Conservation (phyloP, 2,888 invertebrate species). For the Ctena decussata region DNA sequence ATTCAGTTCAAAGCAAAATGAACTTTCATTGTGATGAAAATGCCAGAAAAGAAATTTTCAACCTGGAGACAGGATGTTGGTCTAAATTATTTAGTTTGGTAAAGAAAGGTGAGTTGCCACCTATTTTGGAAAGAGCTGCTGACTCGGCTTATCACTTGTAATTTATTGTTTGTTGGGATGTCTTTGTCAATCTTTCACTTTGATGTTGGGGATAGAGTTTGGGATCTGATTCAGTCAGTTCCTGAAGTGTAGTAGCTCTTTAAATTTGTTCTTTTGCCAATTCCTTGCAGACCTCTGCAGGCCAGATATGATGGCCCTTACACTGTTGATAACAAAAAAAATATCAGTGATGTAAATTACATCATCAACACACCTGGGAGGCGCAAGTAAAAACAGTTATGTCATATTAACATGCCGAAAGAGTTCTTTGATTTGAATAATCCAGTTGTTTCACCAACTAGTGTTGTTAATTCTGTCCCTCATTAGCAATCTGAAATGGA, state of each 20-base stretch:
- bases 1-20: conserved; percentile 48
- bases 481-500: conserved; percentile 5
- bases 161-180: too few species aligned
- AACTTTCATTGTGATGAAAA: conserved; percentile 59
- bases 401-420: too few species aligned
- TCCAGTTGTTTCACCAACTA: conserved; percentile 50
- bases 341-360: conserved; percentile 50
- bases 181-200: too few species aligned
- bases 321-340: conserved; percentile 23
- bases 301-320: conserved; percentile 59
- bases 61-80: conserved; percentile 65
- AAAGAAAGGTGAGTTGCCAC: too few species aligned
- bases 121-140: too few species aligned
- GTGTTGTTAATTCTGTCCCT: conserved; percentile 22
- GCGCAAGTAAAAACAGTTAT: conserved; percentile 39
- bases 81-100: too few species aligned
- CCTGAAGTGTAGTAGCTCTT: too few species aligned
- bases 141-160: too few species aligned
- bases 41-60: conserved; percentile 41
- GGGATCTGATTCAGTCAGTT: too few species aligned
- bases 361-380: conserved; percentile 57
- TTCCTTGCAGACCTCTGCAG: conserved; percentile 47
- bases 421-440: too few species aligned
- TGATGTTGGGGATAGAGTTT: too few species aligned
- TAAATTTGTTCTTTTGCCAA: conserved; percentile 60